Conservation (phyloP, 1,140 invertebrate genomes). For the Nilaparvata lugens region DNA sequence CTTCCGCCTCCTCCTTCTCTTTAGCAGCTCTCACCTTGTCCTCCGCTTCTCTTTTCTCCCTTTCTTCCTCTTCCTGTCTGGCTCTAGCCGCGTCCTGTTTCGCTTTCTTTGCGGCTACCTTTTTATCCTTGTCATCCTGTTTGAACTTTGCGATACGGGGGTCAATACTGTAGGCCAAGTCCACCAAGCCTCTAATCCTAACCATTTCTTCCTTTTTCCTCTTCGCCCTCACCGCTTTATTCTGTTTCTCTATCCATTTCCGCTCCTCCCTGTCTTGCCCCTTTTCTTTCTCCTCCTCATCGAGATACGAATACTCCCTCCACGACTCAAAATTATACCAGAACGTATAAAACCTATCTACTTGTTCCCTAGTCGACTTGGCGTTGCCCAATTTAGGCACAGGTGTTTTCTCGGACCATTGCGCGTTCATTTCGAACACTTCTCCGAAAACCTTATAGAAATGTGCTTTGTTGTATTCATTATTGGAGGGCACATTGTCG, state of each 20-base stretch:
- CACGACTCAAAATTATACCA: slow-evolving; percentile 99
- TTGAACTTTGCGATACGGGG: slow-evolving; percentile 87
- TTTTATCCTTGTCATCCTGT: slow-evolving; percentile 87
- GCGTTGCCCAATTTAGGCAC: slow-evolving; percentile 79
- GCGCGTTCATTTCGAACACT: slow-evolving; percentile 76
- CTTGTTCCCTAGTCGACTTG: slow-evolving; percentile 56
- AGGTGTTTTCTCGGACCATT: slow-evolving; percentile 85
- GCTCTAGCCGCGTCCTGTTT: slow-evolving; percentile 81
- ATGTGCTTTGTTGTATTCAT: slow-evolving; percentile 62
- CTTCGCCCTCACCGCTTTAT: slow-evolving; percentile 82
- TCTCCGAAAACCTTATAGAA: slow-evolving; percentile 53
- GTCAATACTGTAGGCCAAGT: slow-evolving; percentile 89
- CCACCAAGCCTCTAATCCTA: slow-evolving; percentile 79
- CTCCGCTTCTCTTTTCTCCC: slow-evolving; percentile 53
- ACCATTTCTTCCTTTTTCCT: slow-evolving; percentile 95
- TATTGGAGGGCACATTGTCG: slow-evolving; percentile 69
- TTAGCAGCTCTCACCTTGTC: slow-evolving; percentile 56
- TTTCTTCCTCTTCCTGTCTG: slow-evolving; percentile 74
- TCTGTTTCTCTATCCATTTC: slow-evolving; percentile 96
- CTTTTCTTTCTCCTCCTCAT: slow-evolving; percentile 97
- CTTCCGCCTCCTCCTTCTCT: slow-evolving; percentile 72
- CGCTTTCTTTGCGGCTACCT: slow-evolving; percentile 78
- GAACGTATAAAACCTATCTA: slow-evolving; percentile 80
- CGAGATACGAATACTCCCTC: slow-evolving; percentile 98
- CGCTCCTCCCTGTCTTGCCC: slow-evolving; percentile 92